Evolutionary conservation across 1,140 invertebrate species (phyloP), one percentile per base, ranked within the genome.

Genomic region (Vanessa tameamea): DNA sequence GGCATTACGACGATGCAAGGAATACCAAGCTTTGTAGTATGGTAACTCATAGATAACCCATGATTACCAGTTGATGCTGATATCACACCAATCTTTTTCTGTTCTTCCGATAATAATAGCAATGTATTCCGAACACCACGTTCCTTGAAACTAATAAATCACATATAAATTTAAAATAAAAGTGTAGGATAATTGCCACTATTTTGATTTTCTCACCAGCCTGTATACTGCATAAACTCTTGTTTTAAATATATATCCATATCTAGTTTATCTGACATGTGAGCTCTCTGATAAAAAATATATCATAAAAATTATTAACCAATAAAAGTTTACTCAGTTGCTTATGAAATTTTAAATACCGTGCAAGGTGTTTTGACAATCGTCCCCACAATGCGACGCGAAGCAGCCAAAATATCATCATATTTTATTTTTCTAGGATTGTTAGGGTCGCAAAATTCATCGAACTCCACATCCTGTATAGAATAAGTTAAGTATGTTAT

Each of bases 361-460:
- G 81, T 77, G 71, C 84, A 88, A 14, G 89, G 84, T 51, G 89
- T 91, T 63, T 69, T 80, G 2, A 82, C 43, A 37, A 89, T 47
- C 16, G 68, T 55, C 7, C 87, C 87, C 2, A 78, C 77, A 7
- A 89, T 87, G 3, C 87, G 82, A 43, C 80, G 75, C 8, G 85
- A 81, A 7, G 89, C 89, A 11, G 87, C 84, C 16, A 89, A 20
- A n/a, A 91, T 77, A 68, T 87, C 88, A 13, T 91, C 88, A 78
- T 84, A 90, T 72, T 86, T 85, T 37, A 90, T 86, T 76, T 82
- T 87, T n/a, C 82, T 76, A 51, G 90, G 90, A 70, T 88, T 91
- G 43, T 80, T 73, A 0, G 89, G 89, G 64, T 92, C 89, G 64
- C 88, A 91, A 48, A 78, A 82, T 47, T 85, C 83, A 59, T 90